These are phyloP conservation scores for Pseudorhombus dupliciocellatus DNA, from an alignment of 2,113 vertebrate species.

Conservation along the genomic window DNA sequence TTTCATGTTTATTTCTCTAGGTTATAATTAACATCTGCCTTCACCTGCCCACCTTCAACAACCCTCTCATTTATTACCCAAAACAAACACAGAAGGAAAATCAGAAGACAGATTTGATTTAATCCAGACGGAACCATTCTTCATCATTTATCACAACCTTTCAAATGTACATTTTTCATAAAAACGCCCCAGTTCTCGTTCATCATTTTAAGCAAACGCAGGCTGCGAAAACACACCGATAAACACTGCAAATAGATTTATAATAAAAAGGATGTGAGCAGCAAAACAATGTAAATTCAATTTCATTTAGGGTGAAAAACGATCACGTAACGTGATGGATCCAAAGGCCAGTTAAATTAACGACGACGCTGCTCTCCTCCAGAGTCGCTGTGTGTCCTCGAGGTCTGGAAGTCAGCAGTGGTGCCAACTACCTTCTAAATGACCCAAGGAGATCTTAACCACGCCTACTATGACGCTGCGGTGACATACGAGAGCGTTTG, in stretches of 20 bases:
- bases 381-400: not conserved
- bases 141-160: not conserved
- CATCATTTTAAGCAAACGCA: conserved; percentile 3
- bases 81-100: no score
- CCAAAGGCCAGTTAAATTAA: not conserved
- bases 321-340: not conserved
- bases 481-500: no score
- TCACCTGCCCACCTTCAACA: no score
- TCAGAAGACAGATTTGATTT: not conserved
- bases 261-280: not conserved
- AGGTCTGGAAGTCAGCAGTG: not conserved
- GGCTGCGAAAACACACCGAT: not conserved
- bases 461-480: not conserved
- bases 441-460: not conserved
- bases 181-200: not conserved
- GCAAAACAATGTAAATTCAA: conserved; percentile 2
- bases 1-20: no score
- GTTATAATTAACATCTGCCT: no score
- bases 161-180: no score
- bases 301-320: not conserved
- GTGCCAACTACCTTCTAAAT: not conserved
- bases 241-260: not conserved
- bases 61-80: no score
- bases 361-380: not conserved
- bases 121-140: not conserved